Conservation (phyloP, 2,888 invertebrate genomes). For the Spilarctia lutea region DNA sequence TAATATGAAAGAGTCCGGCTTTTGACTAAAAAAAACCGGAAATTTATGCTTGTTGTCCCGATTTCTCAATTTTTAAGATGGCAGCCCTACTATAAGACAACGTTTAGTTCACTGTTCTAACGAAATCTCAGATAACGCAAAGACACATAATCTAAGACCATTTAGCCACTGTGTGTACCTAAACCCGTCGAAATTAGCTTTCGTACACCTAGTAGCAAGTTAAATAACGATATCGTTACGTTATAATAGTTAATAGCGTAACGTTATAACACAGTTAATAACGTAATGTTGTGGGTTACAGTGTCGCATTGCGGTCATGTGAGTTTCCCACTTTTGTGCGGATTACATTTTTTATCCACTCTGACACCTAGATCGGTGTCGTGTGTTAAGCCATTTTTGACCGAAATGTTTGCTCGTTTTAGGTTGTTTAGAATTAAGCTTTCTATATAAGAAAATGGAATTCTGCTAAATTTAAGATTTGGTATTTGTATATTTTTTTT, state of each 20-base stretch:
- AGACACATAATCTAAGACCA: not conserved
- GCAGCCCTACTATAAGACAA: no score
- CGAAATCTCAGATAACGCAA: not conserved
- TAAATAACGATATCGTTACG: slow-evolving; percentile 35
- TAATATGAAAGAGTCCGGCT: no score
- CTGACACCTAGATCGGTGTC: slow-evolving; percentile 39
- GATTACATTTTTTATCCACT: slow-evolving; percentile 56
- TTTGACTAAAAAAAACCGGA: no score
- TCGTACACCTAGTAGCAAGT: slow-evolving; percentile 28
- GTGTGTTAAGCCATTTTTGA: slow-evolving; percentile 45
- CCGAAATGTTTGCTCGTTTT: slow-evolving; percentile 32
- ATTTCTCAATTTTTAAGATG: no score
- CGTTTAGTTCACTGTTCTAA: not conserved
- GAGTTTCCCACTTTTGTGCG: slow-evolving; percentile 50
- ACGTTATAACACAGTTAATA: slow-evolving; percentile 52
- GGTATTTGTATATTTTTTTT: not conserved
- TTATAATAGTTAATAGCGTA: slow-evolving; percentile 34
- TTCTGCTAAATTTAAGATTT: not conserved
- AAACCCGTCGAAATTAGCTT: slow-evolving; percentile 7
- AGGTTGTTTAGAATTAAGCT: slow-evolving; percentile 12
- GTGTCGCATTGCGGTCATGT: slow-evolving; percentile 65
- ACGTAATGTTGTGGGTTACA: slow-evolving; percentile 45
- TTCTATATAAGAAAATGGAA: not conserved
- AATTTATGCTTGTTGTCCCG: no score
- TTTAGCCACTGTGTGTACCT: not conserved